Percentiles rank a stretch among this genome's conserved stretches.
Evolutionary conservation across 37 sponge, comb jelly and placozoan genomes (phyloP).

Genomic region (Eunapius fragilis): DNA sequence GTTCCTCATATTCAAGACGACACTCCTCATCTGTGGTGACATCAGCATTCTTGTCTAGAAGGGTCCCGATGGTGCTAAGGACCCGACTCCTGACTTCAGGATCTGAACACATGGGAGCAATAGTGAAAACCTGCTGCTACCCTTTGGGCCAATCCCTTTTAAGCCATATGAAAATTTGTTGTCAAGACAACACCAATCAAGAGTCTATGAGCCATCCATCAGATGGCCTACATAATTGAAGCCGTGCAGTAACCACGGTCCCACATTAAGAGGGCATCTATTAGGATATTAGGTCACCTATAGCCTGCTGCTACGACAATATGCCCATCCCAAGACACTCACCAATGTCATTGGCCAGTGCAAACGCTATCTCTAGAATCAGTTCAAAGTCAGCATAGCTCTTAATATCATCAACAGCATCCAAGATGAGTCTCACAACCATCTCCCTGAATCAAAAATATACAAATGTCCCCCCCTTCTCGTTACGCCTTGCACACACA

Average conservation of each 20-base stretch:
- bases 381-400: conserved; percentile 38
- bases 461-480: not conserved
- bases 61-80: conserved; percentile 8
- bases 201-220: not conserved
- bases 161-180: no score
- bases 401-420: conserved; percentile 10
- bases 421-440: conserved; percentile 19
- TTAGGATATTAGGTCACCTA: no score
- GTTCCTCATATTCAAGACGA: conserved; percentile 44
- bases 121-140: no score
- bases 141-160: no score
- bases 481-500: not conserved
- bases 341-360: conserved; percentile 62
- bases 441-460: conserved; percentile 23
- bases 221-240: not conserved
- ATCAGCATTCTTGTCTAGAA: conserved; percentile 18
- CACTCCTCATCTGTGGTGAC: not conserved
- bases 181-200: no score
- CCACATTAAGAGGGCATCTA: no score
- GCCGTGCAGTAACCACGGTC: no score
- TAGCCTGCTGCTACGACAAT: not conserved
- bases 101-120: conserved; percentile 17
- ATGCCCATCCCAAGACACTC: not conserved
- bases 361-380: conserved; percentile 29
- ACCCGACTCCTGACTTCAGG: conserved; percentile 50